Base-by-base conservation (phyloP, 2,113 vertebrate species). In the Tachysurus vachellii region DNA sequence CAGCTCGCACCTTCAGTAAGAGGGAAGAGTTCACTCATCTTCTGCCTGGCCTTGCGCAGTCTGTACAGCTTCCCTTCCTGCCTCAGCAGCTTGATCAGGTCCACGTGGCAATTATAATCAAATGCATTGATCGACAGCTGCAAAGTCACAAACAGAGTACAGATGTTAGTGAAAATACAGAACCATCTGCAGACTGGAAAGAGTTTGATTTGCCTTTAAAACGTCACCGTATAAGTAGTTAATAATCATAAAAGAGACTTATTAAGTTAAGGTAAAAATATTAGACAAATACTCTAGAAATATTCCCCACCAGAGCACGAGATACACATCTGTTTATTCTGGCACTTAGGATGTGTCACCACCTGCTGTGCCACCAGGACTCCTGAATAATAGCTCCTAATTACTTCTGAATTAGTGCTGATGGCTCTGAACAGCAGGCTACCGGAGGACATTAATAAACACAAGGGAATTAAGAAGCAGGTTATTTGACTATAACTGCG, bases 21-120 rank as follows among this genome's bases (percentile, higher is more conserved):
- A 0, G 98, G 98, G 59, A 99, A 99, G 88, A 98, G 95, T 59
- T 99, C 97, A 0, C 98, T 97, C 98, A 99, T 99, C 92, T 99
- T 99, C 94, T 98, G 97, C 57, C 98, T 96, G 47, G 98, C 98
- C 83, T 93, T 92, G 82, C 96, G 92, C 89, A 99, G 93, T 80
- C 95, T 96, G 71, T 94, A 85, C 83, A 99, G 92, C 89, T 99
- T 97, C 21, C 97, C 97, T 83, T 98, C 97, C 90, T 98, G 97
- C 70, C 96, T 95, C 4, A 99, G 94, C 36, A 99, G 93, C 91
- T 97, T 97, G 89, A 99, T 99, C 88, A 99, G 95, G 91, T 99
- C 98, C 92, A 99, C 92, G 9, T 99, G 98, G 86, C 97, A 98
- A 92, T 99, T 99, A 91, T 99, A 99, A 91, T 99, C 98, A 57